Base-by-base conservation (phyloP, 1,140 invertebrate species). In the Callitettix versicolor region DNA sequence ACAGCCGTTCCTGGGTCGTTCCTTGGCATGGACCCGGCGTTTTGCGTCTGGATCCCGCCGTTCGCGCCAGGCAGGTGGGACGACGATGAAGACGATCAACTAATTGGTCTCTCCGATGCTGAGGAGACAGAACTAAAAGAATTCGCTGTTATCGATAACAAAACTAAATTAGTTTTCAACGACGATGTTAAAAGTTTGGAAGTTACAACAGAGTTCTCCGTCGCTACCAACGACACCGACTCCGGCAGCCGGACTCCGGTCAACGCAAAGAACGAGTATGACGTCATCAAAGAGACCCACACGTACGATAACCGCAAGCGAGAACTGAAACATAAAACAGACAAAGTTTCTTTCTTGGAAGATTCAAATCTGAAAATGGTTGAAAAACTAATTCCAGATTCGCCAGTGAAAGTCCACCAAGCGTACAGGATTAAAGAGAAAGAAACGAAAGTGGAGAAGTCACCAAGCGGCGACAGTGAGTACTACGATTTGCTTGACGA, bases 1-100 rank as follows among this genome's bases (percentile, higher is more conserved):
- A 83, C 83, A 43, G 83, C 85, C 3, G 85, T 81, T n/a, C 87
- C 87, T 1, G 88, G 88, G 17, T 85, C 81, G 0, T 86, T 86
- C 62, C 69, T 88, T 51, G 86, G 86, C 3, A 89, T 91, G 85
- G 88, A 91, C 69, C 87, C 88, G 1, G 85, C 86, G 0, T 88
- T 87, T 66, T 71, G 90, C 44, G 81, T 91, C 0, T 91, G 87
- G 86, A 88, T 90, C 48, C 88, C 88, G 20, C 86, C 87, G 0
- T 73, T 86, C 5, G 79, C 64, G 30, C 70, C 65, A 4, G 70
- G 63, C 7, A 33, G 52, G 11, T 62, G 60, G 59, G 53, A 44
- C 50, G 43, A 46, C 34, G 48, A 49, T 15, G 53, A 58, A 17
- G 54, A 58, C 14, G 56, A 51, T 9, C 41, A 59, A 40, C 44